phyloP scores from a whole-genome alignment of 2,113 vertebrate genomes.

The Forbesichthys agassizii region DNA sequence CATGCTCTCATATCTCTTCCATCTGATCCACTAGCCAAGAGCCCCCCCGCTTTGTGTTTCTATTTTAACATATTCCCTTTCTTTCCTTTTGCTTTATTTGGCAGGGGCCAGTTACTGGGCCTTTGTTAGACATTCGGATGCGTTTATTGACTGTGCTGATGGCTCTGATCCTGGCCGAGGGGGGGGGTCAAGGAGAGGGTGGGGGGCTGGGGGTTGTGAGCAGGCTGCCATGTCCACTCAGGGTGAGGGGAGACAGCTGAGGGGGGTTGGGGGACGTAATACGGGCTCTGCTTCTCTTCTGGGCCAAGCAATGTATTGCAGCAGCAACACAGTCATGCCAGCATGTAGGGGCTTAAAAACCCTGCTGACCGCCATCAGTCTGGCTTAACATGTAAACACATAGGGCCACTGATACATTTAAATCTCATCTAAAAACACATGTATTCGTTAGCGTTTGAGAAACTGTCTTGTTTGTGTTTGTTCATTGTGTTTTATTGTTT shows the following conservation, averaged over 20 bases:
- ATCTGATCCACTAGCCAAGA: constrained; percentile 58
- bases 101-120: constrained; percentile 44
- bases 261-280: background rate
- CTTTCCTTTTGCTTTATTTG: background rate
- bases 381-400: too few relatives aligned
- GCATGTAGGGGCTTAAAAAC: constrained; percentile 1
- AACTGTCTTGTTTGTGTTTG: too few relatives aligned
- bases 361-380: constrained; percentile 9
- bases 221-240: constrained; percentile 61
- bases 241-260: constrained; percentile 59
- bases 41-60: constrained; percentile 47
- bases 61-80: constrained; percentile 3
- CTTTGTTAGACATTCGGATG: constrained; percentile 68
- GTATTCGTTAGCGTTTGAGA: too few relatives aligned
- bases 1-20: constrained; percentile 31
- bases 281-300: constrained; percentile 49
- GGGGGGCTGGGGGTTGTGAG: constrained; percentile 35
- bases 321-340: constrained; percentile 22
- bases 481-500: too few relatives aligned
- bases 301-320: constrained; percentile 32
- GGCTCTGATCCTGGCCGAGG: constrained; percentile 58
- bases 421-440: too few relatives aligned
- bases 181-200: background rate
- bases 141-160: constrained; percentile 66
- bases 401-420: too few relatives aligned